Evolutionary conservation across 53 echinoderm and acorn worm genomes (phyloP), one percentile per base, ranked within the genome.

Genomic region (Mesocentrotus franciscanus): DNA sequence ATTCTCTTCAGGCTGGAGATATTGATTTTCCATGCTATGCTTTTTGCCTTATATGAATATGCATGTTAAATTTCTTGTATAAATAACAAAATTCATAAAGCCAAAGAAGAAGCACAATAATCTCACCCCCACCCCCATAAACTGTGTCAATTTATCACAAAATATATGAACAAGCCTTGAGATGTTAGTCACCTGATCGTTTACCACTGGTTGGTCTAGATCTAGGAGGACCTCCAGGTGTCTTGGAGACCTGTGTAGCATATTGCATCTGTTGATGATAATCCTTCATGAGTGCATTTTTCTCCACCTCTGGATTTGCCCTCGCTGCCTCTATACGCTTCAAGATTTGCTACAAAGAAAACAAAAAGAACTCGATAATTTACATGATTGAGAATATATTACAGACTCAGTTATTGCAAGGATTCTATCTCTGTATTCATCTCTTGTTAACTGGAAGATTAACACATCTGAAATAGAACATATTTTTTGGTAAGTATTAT

Each of bases 211-310:
- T 49, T 90, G 98, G 97, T 70, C 96, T 93, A 39, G 91, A 57
- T 42, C 95, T 93, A 57, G 90, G 62, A 49, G 94, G 94, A 13
- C 95, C 95, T 15, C 95, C 95, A 15, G 98, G 94, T 39, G 95
- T 95, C 92, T 96, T 98, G 14, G 97, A 96, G 20, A 98, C 98
- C 93, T 98, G 99, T 20, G 85, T 90, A 60, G 96, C 97, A 83
- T 98, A 98, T 71, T 96, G 95, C 96, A 95, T 94, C 84, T 98
- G 97, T 64, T 95, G 96, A 78, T 95, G 92, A 85, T 96, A 96
- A 22, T 98, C 97, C 24, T 95, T 96, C 35, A 95, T 56, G 11
- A 97, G 91, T 22, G 92, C 62, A 16, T 97, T 93, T 27, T 95
- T 96, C 90, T 96, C 93, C n/a, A 98, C 26, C 8, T 90, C 57